These are phyloP conservation scores for Drosophila lacteicornis DNA, from an alignment of 1,140 invertebrate genomes.

Conservation along the genomic window DNA sequence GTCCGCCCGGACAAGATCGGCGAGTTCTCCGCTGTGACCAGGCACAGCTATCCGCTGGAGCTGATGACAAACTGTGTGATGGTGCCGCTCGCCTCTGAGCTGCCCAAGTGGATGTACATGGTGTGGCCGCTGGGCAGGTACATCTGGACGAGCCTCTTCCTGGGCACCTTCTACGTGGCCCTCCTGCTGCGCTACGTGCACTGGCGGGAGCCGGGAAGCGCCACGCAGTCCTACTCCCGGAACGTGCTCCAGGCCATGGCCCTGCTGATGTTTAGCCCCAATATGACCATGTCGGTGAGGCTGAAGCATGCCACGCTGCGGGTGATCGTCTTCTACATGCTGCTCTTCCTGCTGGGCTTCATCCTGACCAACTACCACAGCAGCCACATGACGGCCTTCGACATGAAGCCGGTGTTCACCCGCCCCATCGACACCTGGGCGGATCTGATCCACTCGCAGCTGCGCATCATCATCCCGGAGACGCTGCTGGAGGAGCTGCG, in stretches of 20 bases:
- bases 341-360: constrained; percentile 65
- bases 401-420: constrained; percentile 77
- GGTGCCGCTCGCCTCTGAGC: constrained; percentile 74
- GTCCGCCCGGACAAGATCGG: constrained; percentile 23
- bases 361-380: constrained; percentile 69
- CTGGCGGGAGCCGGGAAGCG: constrained; percentile 16
- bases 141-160: constrained; percentile 58
- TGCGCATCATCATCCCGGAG: constrained; percentile 64
- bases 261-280: constrained; percentile 63
- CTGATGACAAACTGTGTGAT: constrained; percentile 69
- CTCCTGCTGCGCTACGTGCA: constrained; percentile 65
- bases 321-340: constrained; percentile 56
- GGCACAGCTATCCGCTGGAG: constrained; percentile 69
- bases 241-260: constrained; percentile 65
- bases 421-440: constrained; percentile 58
- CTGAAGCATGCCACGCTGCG: constrained; percentile 45
- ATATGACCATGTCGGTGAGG: constrained; percentile 70
- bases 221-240: constrained; percentile 30
- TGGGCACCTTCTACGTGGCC: constrained; percentile 65
- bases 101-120: constrained; percentile 78
- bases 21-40: not conserved
- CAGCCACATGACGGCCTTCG: constrained; percentile 71
- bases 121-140: constrained; percentile 74
- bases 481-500: constrained; percentile 61
- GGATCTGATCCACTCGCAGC: constrained; percentile 58